These are phyloP conservation scores for Eilema caniola DNA, from an alignment of 2,888 invertebrate species.

Conservation along the genomic window DNA sequence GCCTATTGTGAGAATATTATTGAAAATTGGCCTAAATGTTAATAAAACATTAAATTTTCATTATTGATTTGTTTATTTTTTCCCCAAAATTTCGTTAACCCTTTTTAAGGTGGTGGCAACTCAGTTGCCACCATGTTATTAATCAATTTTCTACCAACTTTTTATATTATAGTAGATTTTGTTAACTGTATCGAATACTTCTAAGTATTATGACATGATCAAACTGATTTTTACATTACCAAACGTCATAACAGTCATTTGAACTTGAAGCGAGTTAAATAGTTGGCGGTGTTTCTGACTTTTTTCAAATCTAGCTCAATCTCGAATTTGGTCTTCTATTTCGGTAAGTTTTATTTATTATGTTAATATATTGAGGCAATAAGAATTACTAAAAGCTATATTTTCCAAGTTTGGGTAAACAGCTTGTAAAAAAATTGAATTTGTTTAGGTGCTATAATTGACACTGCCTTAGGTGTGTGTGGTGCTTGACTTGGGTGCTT, in stretches of 20 bases:
- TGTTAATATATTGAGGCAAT: conserved; percentile 12
- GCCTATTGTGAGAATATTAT: too few species aligned
- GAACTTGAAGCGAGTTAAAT: conserved; percentile 9
- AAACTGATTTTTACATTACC: conserved; percentile 17
- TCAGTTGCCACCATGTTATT: conserved; percentile 18
- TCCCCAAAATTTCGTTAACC: too few species aligned
- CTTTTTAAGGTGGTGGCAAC: conserved; percentile 27
- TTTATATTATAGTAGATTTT: neutral
- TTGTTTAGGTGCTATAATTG: conserved; percentile 26
- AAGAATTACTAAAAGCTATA: conserved; percentile 7
- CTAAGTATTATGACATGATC: conserved; percentile 10
- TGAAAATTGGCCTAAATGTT: too few species aligned
- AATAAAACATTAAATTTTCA: too few species aligned
- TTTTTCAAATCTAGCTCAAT: conserved; percentile 9
- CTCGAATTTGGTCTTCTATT: conserved; percentile 11
- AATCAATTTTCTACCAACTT: neutral
- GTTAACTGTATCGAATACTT: conserved; percentile 14
- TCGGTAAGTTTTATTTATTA: conserved; percentile 21
- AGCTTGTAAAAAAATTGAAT: conserved; percentile 10
- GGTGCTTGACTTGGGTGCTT: conserved; percentile 17
- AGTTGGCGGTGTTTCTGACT: conserved; percentile 6
- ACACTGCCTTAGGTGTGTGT: conserved; percentile 16
- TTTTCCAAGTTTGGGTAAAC: conserved; percentile 14
- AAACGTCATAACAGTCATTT: conserved; percentile 22
- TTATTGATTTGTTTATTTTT: too few species aligned